A percentile compares a stretch with the other conserved stretches of the same genome.
phyloP scores from a whole-genome alignment of 2,888 invertebrate species.

The Nephrotoma flavescens region DNA sequence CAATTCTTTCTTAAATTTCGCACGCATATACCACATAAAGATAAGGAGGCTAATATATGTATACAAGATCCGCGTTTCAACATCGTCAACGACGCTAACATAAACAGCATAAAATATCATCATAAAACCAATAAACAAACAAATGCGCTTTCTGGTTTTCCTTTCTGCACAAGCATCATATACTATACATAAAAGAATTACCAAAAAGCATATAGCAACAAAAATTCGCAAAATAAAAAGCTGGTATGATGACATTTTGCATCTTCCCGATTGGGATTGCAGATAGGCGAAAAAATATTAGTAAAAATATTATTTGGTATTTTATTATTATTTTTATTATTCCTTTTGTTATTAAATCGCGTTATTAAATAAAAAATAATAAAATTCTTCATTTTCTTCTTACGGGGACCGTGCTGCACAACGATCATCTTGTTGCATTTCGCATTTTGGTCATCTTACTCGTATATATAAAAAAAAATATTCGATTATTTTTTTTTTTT shows the following conservation, averaged over 20 bases:
- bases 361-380: not conserved
- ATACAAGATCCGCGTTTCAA: too few relatives aligned
- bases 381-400: not conserved
- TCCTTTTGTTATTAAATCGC: not conserved
- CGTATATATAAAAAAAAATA: not conserved
- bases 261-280: conserved; percentile 13
- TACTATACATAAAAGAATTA: not conserved
- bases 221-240: not conserved
- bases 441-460: not conserved
- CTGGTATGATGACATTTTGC: conserved; percentile 4
- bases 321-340: conserved; percentile 11
- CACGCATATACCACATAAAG: too few relatives aligned
- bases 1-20: too few relatives aligned
- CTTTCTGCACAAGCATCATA: not conserved
- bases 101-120: too few relatives aligned
- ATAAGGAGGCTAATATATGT: too few relatives aligned
- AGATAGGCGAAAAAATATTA: conserved; percentile 16
- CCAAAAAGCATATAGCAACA: not conserved
- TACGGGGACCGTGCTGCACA: not conserved
- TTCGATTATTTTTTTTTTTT: not conserved
- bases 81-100: too few relatives aligned
- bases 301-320: conserved; percentile 8
- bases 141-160: not conserved
- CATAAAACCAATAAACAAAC: too few relatives aligned
- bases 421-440: not conserved